These are phyloP conservation scores for Ernsta delagoae DNA, from an alignment of 2,888 invertebrate species.

Conservation along the genomic window DNA sequence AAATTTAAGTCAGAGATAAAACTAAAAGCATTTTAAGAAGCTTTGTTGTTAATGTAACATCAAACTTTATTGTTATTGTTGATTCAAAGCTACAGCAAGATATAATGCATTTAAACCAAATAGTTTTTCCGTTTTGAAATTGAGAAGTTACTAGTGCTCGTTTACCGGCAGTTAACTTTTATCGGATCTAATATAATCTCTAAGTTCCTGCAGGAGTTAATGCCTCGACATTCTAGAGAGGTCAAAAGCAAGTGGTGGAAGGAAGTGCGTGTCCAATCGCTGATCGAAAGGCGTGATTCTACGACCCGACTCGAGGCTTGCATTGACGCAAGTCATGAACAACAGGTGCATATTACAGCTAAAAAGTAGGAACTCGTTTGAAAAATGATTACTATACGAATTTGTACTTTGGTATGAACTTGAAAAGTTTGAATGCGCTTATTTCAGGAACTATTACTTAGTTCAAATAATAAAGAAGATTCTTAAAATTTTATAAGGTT, in stretches of 20 bases:
- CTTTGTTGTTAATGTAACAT: not conserved
- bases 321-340: slow-evolving; percentile 20
- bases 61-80: slow-evolving; percentile 9
- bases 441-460: too few species aligned
- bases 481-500: too few species aligned
- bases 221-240: slow-evolving; percentile 34
- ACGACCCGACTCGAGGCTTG: slow-evolving; percentile 28
- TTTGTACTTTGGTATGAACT: too few species aligned
- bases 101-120: slow-evolving; percentile 6
- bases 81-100: not conserved
- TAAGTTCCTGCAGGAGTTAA: slow-evolving; percentile 14
- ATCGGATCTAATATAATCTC: slow-evolving; percentile 24
- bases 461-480: too few species aligned
- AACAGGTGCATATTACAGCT: not conserved
- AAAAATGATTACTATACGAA: too few species aligned
- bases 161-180: slow-evolving; percentile 22
- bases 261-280: slow-evolving; percentile 40
- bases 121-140: slow-evolving; percentile 10
- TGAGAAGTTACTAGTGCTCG: slow-evolving; percentile 3
- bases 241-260: slow-evolving; percentile 42
- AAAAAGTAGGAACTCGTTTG: not conserved
- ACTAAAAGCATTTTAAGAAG: slow-evolving; percentile 18
- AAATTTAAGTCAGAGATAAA: slow-evolving; percentile 7
- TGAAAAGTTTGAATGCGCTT: too few species aligned
- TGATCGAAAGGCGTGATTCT: slow-evolving; percentile 33